Evolutionary conservation across 2,797 vertebrate species (phyloP).

Genomic region (Coranthus polyacanthus): DNA sequence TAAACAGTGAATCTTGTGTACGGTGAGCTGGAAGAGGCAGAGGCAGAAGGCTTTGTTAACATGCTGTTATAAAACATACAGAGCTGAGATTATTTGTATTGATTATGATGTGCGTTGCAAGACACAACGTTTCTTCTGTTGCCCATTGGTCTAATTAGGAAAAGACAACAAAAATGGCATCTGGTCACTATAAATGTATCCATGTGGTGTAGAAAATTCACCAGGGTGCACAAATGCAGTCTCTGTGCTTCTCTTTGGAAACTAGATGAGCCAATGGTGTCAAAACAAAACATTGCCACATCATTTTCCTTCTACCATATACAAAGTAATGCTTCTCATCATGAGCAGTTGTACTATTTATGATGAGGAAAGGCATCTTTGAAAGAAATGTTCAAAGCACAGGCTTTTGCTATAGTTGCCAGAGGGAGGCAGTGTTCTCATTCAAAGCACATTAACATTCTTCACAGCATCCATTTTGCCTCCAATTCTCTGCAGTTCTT

Average conservation of each 20-base stretch:
- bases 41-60: constrained; percentile 33
- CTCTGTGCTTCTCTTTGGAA: background rate
- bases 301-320: constrained; percentile 3
- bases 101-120: constrained; percentile 4
- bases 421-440: constrained; percentile 77
- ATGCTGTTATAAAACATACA: constrained; percentile 21
- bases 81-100: constrained; percentile 6
- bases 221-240: background rate
- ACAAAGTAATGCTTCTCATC: constrained; percentile 10
- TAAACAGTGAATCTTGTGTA: constrained; percentile 45
- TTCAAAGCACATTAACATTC: constrained; percentile 56
- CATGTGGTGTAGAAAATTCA: background rate
- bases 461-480: constrained; percentile 83
- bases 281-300: constrained; percentile 5
- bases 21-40: constrained; percentile 35
- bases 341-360: constrained; percentile 7
- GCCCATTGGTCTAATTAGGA: background rate
- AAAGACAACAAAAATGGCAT: background rate
- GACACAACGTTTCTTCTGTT: background rate
- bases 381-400: constrained; percentile 39
- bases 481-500: constrained; percentile 75
- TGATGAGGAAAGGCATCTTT: constrained; percentile 29
- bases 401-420: constrained; percentile 50
- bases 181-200: background rate
- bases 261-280: too few species aligned